Evolutionary conservation across 2,797 vertebrate genomes (phyloP), one percentile per base, ranked within the genome.

Genomic region (Cuniculus paca): DNA sequence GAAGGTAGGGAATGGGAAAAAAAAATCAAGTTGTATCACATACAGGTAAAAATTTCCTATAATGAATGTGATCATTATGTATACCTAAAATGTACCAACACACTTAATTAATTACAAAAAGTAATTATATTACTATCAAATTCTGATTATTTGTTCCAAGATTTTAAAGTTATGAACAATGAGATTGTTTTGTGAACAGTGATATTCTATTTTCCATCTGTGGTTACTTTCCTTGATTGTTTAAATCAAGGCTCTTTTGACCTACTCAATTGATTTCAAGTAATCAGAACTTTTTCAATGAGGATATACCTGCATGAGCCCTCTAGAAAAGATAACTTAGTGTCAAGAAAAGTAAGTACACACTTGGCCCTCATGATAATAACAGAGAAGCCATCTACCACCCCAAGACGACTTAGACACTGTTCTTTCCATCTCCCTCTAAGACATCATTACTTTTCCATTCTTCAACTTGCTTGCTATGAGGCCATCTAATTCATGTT

Each of bases 171-270:
- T 94, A 36, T 74, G 2, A 36, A 31, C 48, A 70, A 34, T 24
- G 24, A 88, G 31, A 56, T 79, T 61, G 42, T 45, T 81, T 48
- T 61, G 24, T 61, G 42, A 20, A 65, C 45, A 36, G 26, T 28
- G 31, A 63, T 34, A n/a, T 60, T 24, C 45, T 58, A 20, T 36
- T 94, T 90, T 39, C 78, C 60, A 39, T 58, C 9, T 16, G 10
- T 45, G 68, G 22, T 39, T 94, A 65, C 34, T 85, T 94, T 83
- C 36, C 14, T 56, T 58, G 75, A 63, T 17, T 91, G n/a, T 77
- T 75, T 79, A 50, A 91, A 52, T 77, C 36, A 97, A 83, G 22
- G 0, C 8, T 56, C 34, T 93, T 83, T 89, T 63, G 50, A 92
- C 31, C 14, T 13, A 61, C 20, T 80, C 34, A 65, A 14, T 31